Evolutionary conservation across 1,140 invertebrate species (phyloP), one percentile per base, ranked within the genome.

Genomic region (Orius insidiosus): DNA sequence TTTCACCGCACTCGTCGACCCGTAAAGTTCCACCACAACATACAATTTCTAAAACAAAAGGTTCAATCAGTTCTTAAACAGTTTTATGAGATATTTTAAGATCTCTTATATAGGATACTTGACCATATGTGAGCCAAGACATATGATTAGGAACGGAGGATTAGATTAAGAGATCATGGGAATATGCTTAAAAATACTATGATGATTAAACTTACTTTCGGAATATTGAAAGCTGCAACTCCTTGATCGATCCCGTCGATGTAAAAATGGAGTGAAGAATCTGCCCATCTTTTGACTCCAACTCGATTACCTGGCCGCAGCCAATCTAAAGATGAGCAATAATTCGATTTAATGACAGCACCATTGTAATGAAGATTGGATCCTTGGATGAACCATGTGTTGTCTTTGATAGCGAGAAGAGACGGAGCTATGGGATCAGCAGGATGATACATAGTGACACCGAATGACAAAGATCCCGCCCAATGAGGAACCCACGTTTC

Each of bases 211-310:
- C 38, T 5, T 57, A 78, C 76, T 60, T 78, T 80, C 14, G 80
- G 78, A 49, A 85, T 67, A 58, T 80, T 75, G n/a, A 69, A 66
- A 14, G 79, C 79, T 15, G 80, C 78, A n/a, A 80, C 69, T n/a
- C 82, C 80, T 59, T 86, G 71, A 56, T 89, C 84, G 62, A 85
- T 79, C 0, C 82, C 80, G 61, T 92, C 88, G 1, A 90, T 65
- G 47, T 72, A 70, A 16, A 75, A 55, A 50, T 67, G 68, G 51
- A 76, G 60, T 3, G 62, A 62, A 11, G 65, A 64, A 56, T 75
- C 72, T 5, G 55, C 49, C 44, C 59, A 59, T 18, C 65, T 53
- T 49, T 66, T 65, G 3, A 75, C 56, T 18, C 72, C 71, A 31
- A 75, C 57, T 42, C 63, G 38, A 36, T 80, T 84, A 1, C 81